phyloP scores from a whole-genome alignment of 2,888 invertebrate genomes.

The Himalopsyche japonica region DNA sequence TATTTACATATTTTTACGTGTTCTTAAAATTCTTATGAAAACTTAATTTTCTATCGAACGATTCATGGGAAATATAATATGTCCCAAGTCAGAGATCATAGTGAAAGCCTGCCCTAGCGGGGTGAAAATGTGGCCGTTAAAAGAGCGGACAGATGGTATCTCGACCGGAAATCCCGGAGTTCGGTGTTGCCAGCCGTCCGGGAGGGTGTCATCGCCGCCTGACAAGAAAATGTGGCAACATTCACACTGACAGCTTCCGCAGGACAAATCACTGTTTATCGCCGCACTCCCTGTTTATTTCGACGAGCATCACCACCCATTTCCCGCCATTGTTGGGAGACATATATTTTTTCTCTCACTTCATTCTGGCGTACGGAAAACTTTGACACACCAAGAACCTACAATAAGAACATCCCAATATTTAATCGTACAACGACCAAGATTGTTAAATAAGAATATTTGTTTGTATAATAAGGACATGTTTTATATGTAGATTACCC shows the following conservation, averaged over 20 bases:
- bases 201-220: constrained; percentile 18
- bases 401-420: no score
- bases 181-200: constrained; percentile 31
- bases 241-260: constrained; percentile 38
- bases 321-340: background rate
- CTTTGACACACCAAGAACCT: background rate
- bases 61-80: background rate
- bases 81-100: background rate
- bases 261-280: constrained; percentile 41
- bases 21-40: no score
- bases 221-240: constrained; percentile 39
- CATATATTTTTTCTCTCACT: background rate
- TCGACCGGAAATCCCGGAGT: constrained; percentile 35
- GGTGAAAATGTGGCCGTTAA: constrained; percentile 25
- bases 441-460: no score
- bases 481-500: no score
- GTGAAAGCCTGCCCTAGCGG: background rate
- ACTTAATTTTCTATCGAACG: background rate
- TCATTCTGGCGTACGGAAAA: background rate
- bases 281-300: constrained; percentile 29
- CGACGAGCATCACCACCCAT: background rate
- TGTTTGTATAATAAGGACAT: no score
- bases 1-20: no score
- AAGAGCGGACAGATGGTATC: constrained; percentile 36
- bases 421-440: no score